Evolutionary conservation across 2,113 vertebrate genomes (phyloP), one percentile per base, ranked within the genome.

Genomic region (Corythornis vintsioides): DNA sequence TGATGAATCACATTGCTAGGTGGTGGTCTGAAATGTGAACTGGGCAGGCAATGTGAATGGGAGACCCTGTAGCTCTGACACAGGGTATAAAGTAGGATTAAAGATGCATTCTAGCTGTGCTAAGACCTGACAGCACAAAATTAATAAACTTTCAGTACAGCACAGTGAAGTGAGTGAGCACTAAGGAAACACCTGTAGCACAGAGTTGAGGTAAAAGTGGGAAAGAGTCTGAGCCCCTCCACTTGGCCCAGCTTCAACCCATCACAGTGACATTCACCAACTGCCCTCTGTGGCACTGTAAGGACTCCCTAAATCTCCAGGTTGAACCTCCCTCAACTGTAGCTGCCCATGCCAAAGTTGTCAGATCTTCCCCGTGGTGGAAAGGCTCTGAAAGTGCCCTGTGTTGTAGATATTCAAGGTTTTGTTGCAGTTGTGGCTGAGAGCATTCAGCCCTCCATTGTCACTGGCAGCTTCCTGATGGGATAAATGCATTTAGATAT

Each of bases 241-340:
- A 1, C 61, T 60, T 21, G 33, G 56, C 18, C 61, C 70, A 52
- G 60, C 65, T 60, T 20, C 76, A n/a, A 2, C 6, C 69, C 22
- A 13, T 13, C 6, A 5, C 38, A 35, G 1, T 18, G 45, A 48
- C 35, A 3, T 47, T 55, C 55, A 64, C 9, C 0, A 15, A 5
- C 67, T 67, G 75, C 33, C 75, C 33, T 83, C 65, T 42, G 48
- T 22, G 21, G 56, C 35, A 3, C 43, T 61, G 38, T 59, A 29
- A 72, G 42, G 17, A 33, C 31, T 47, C 31, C 18, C 4, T 31
- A 45, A 63, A 40, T 33, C 79, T 18, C 10, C 2, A 33, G 38
- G 48, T 1, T 66, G 50, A 50, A 63, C 21, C 63, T 79, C 31
- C 66, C 15, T 2, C 10, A 74, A 47, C 75, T 89, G 55, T 48